phyloP scores from a whole-genome alignment of 2,113 vertebrate genomes.

The Ciconia boyciana region DNA sequence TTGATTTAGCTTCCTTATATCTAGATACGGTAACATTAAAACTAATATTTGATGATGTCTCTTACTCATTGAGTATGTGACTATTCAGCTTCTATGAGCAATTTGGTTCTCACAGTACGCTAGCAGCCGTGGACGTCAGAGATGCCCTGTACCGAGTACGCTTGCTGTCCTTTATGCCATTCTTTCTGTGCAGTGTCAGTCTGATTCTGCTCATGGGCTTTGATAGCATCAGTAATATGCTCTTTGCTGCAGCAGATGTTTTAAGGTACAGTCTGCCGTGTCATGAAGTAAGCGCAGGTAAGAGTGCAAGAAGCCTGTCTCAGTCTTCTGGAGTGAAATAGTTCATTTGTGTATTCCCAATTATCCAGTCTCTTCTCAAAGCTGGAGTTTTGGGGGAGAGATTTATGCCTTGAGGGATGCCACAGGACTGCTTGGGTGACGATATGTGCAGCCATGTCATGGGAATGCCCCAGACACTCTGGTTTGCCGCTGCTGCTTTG shows the following conservation, averaged over 20 bases:
- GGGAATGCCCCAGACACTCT: background rate
- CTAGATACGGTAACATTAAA: background rate
- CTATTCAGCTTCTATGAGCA: background rate
- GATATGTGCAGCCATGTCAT: accelerated
- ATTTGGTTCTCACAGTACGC: background rate
- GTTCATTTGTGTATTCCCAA: background rate
- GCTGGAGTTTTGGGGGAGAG: background rate
- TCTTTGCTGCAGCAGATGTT: background rate
- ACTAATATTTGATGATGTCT: background rate
- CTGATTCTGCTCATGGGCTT: background rate
- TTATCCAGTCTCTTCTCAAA: background rate
- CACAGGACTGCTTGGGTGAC: background rate
- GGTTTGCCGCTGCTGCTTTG: background rate
- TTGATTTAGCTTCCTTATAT: background rate
- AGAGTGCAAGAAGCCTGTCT: background rate
- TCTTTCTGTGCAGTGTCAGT: background rate
- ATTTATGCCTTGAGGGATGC: background rate
- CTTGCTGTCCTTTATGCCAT: background rate
- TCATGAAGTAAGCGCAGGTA: background rate
- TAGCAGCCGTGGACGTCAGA: background rate
- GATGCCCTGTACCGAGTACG: background rate
- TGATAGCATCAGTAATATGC: background rate
- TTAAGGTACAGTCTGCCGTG: background rate
- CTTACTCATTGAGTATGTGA: background rate
- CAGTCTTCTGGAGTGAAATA: background rate